A percentile compares a stretch with the other conserved stretches of the same genome.
Evolutionary conservation across 2,888 invertebrate species (phyloP).

Genomic region (Polydrusus tereticollis): DNA sequence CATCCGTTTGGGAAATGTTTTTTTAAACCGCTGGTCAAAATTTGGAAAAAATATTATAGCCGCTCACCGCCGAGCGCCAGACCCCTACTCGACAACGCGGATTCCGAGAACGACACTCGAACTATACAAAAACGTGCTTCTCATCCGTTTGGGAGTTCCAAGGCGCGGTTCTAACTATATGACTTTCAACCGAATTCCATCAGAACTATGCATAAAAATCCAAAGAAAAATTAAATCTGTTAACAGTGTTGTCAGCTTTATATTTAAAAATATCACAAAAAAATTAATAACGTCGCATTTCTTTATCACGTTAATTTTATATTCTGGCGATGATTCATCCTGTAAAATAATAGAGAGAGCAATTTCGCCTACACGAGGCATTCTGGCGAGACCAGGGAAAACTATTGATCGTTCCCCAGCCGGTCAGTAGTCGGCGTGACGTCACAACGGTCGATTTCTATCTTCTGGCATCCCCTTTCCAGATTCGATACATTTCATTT

Average conservation of each 20-base stretch:
- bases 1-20: too few relatives aligned
- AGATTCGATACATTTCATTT: conserved; percentile 23
- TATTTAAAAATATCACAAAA: background rate
- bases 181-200: too few relatives aligned
- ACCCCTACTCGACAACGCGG: too few relatives aligned
- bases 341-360: conserved; percentile 2
- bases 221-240: too few relatives aligned
- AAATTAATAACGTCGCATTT: background rate
- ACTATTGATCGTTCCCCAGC: conserved; percentile 64
- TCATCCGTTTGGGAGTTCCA: too few relatives aligned
- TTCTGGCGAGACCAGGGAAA: conserved; percentile 56
- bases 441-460: conserved; percentile 64
- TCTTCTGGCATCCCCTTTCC: conserved; percentile 29
- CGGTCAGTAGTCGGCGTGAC: conserved; percentile 62
- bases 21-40: too few relatives aligned
- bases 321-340: background rate
- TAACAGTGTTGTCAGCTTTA: background rate
- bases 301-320: background rate
- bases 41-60: too few relatives aligned
- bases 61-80: too few relatives aligned
- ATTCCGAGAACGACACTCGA: too few relatives aligned
- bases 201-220: too few relatives aligned
- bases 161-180: too few relatives aligned
- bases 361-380: conserved; percentile 28
- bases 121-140: too few relatives aligned